Conservation (phyloP, 2,888 invertebrate genomes). For the Thalpophila matura region DNA sequence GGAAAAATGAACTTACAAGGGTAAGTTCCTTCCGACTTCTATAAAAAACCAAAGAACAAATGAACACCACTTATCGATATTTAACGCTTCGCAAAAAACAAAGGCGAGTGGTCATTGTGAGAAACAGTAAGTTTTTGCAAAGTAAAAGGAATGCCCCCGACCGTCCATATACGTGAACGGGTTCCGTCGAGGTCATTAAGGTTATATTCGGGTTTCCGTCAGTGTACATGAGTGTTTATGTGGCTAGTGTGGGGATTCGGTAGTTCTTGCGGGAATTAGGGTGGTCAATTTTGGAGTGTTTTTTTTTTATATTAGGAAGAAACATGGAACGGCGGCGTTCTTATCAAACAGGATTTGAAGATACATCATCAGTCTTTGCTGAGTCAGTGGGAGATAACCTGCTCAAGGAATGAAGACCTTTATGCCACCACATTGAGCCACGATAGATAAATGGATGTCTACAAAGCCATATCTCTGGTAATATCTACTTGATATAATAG, state of each 20-base stretch:
- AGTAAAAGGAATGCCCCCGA: constrained; percentile 60
- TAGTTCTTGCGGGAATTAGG: constrained; percentile 4
- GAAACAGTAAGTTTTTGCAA: constrained; percentile 44
- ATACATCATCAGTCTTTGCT: too few relatives aligned
- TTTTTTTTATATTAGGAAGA: too few relatives aligned
- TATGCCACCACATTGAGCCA: too few relatives aligned
- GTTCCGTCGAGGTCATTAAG: constrained; percentile 72
- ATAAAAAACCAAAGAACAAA: constrained; percentile 31
- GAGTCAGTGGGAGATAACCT: too few relatives aligned
- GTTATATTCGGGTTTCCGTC: constrained; percentile 67
- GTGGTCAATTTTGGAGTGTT: constrained; percentile 3
- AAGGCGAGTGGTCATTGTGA: constrained; percentile 26
- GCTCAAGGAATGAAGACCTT: too few relatives aligned
- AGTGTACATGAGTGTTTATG: constrained; percentile 42
- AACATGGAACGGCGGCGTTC: too few relatives aligned
- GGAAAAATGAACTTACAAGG: too few relatives aligned
- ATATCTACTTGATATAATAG: too few relatives aligned
- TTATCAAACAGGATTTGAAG: too few relatives aligned
- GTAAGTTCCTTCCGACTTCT: neutral
- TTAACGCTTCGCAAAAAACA: constrained; percentile 39
- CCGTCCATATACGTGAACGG: constrained; percentile 61
- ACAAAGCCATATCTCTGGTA: too few relatives aligned
- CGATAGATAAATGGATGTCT: too few relatives aligned
- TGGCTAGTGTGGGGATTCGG: constrained; percentile 20
- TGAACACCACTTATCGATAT: constrained; percentile 37